phyloP scores from a whole-genome alignment of 2,888 invertebrate genomes.

The Zelleria hepariella region DNA sequence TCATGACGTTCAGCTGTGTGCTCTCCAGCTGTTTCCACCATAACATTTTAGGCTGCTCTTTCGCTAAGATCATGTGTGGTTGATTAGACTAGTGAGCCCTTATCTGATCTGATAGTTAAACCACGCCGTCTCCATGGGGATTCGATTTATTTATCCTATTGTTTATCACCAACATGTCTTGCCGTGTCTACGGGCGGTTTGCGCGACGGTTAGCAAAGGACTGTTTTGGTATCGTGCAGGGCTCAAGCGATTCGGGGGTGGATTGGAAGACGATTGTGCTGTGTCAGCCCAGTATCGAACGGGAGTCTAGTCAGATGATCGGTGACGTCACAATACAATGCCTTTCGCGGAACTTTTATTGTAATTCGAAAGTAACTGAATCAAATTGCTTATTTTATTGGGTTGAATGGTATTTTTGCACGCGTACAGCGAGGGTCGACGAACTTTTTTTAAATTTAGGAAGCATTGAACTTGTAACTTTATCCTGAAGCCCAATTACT shows the following conservation, averaged over 20 bases:
- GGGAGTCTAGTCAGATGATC: conserved; percentile 48
- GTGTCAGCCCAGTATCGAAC: conserved; percentile 44
- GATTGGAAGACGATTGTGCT: conserved; percentile 46
- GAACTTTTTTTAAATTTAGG: neutral
- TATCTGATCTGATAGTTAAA: conserved; percentile 26
- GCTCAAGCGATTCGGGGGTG: conserved; percentile 40
- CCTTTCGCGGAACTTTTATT: neutral
- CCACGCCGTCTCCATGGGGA: conserved; percentile 51
- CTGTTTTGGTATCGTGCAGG: conserved; percentile 54
- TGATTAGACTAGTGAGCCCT: conserved; percentile 24
- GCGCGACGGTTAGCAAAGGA: conserved; percentile 48
- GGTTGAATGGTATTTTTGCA: neutral
- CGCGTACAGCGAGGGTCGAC: neutral
- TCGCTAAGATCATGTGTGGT: conserved; percentile 7
- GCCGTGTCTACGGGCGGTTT: conserved; percentile 31
- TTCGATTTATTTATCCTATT: conserved; percentile 25
- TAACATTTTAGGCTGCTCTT: conserved; percentile 45
- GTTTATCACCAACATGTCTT: conserved; percentile 24
- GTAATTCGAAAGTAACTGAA: neutral
- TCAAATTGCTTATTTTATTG: neutral
- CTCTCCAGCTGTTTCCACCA: conserved; percentile 66
- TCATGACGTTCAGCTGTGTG: conserved; percentile 46
- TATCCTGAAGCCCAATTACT: too few species aligned
- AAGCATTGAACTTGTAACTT: neutral
- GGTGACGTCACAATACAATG: conserved; percentile 37